Conservation (phyloP, 2,888 invertebrate species). For the Agrochola litura region DNA sequence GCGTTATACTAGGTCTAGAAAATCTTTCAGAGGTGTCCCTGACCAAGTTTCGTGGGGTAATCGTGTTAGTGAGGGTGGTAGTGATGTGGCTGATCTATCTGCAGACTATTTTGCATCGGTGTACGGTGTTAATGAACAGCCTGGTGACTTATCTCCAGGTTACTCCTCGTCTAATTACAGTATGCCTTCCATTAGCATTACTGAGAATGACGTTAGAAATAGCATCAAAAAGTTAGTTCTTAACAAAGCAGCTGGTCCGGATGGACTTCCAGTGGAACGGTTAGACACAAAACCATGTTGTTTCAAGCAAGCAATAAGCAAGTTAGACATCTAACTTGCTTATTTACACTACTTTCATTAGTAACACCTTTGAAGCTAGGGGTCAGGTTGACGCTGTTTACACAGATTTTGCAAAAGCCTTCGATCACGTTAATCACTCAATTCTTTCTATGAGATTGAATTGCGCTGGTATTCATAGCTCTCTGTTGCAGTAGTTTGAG, state of each 20-base stretch:
- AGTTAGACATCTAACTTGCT: neutral
- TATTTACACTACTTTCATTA: neutral
- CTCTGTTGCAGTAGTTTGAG: neutral
- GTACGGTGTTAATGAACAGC: neutral
- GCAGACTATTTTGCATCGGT: constrained; percentile 13
- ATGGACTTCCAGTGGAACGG: no score
- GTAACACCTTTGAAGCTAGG: neutral
- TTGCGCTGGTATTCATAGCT: neutral
- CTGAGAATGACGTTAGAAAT: neutral
- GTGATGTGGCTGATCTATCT: constrained; percentile 7
- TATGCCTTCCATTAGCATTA: neutral
- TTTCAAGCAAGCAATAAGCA: no score
- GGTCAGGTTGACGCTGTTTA: neutral
- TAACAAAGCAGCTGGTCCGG: no score
- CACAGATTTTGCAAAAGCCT: neutral
- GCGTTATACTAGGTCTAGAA: no score
- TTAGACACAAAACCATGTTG: no score
- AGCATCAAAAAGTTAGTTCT: neutral
- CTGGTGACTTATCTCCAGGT: neutral
- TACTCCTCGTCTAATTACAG: neutral
- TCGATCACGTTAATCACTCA: neutral
- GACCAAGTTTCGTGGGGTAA: neutral
- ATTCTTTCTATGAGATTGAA: neutral
- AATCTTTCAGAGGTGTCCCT: no score
- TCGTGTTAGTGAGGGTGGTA: constrained; percentile 2